Percentiles rank a stretch among this genome's conserved stretches.
phyloP scores from a whole-genome alignment of 2,113 vertebrate species.

The Vanacampus margaritifer region DNA sequence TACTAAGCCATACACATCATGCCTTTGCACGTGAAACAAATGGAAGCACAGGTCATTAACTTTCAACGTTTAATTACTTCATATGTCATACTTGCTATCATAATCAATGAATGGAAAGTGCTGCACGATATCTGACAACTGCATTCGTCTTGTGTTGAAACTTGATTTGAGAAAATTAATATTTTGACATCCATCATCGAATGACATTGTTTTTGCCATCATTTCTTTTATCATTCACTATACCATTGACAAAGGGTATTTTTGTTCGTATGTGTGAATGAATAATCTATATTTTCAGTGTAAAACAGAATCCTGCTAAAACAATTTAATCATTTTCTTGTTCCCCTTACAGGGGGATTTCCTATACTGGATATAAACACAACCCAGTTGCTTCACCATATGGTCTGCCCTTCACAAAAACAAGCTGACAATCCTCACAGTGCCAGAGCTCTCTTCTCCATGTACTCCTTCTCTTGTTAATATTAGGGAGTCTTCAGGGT shows the following conservation, averaged over 20 bases:
- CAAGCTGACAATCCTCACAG: conserved; percentile 38
- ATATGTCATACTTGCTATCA: background rate
- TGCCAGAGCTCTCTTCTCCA: conserved; percentile 44
- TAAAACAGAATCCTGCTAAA: background rate
- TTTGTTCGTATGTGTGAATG: background rate
- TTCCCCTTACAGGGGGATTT: conserved; percentile 68
- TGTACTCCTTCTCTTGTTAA: conserved; percentile 53
- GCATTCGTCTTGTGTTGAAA: conserved; percentile 8
- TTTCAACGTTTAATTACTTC: conserved; percentile 10
- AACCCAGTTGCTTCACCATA: background rate
- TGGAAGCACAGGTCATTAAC: conserved; percentile 16
- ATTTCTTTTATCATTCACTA: background rate
- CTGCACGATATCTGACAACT: background rate
- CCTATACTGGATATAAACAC: conserved; percentile 48
- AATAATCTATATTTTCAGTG: background rate
- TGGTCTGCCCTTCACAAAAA: conserved; percentile 19
- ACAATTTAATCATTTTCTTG: conserved; percentile 34
- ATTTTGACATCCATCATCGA: background rate
- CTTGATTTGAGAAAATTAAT: background rate
- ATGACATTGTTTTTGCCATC: background rate
- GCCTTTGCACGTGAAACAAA: conserved; percentile 3
- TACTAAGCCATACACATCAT: conserved; percentile 13
- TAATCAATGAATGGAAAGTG: background rate
- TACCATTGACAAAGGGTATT: background rate
- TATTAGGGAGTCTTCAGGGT: conserved; percentile 63